Evolutionary conservation across 2,888 invertebrate genomes (phyloP), one percentile per base, ranked within the genome.

Genomic region (Euclidia mi): DNA sequence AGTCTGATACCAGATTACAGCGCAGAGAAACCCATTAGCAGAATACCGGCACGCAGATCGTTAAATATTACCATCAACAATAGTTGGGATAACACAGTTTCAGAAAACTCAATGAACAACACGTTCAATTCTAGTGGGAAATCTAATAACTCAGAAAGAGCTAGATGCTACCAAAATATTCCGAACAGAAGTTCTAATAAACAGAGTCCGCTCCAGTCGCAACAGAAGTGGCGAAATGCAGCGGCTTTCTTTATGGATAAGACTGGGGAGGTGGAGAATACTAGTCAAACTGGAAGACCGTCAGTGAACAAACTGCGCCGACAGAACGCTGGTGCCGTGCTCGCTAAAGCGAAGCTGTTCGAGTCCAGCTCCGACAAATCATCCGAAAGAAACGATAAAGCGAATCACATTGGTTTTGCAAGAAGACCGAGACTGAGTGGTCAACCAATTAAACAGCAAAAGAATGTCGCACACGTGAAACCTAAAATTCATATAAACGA

Each of bases 241-340:
- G 94, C 95, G 7, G 89, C 95, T 15, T 95, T 95, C 76, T 95
- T 95, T 46, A 93, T 94, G 93, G 86, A 92, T 50, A 92, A 94
- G 61, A 94, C 93, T 10, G 94, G 94, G 1, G 92, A 94, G 58
- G 71, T 89, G 18, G 91, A 91, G n/a, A 85, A 80, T 10, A 83
- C 88, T 35, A 90, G 90, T 46, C 92, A 92, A 42, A 95, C 95
- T 18, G 96, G 96, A 0, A 94, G 97, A 55, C 96, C 96, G 0
- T 97, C 97, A 0, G 95, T 97, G 9, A 97, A 96, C 14, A 96
- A 96, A 73, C 81, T 97, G 25, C 93, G 97, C 18, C 94, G 95
- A 42, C 96, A 97, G 84, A 97, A 97, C 84, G 97, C 97, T 3
- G 98, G 97, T 4, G 97, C 97, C 92, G 97, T 98, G 0, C 89